phyloP scores from a whole-genome alignment of 2,113 vertebrate species.

The Eurystomus gularis region DNA sequence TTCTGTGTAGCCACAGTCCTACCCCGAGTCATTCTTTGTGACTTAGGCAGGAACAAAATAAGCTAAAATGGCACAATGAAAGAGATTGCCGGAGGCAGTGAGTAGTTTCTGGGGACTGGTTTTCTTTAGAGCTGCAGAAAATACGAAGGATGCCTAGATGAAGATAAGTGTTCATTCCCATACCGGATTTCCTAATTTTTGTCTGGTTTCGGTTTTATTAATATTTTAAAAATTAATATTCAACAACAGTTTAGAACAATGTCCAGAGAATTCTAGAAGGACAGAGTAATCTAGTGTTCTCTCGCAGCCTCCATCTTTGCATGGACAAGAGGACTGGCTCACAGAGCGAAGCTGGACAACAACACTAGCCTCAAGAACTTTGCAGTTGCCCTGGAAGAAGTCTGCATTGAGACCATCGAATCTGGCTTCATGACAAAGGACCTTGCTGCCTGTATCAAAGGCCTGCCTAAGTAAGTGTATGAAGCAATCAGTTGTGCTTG shows the following conservation, averaged over 20 bases:
- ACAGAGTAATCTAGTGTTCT: background rate
- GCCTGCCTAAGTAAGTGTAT: constrained; percentile 86
- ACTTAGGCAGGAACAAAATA: background rate
- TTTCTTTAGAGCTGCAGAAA: background rate
- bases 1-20: background rate
- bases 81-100: background rate
- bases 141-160: background rate
- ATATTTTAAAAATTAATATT: background rate
- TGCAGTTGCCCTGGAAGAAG: constrained; percentile 86
- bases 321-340: constrained; percentile 91
- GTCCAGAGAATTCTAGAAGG: background rate
- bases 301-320: constrained; percentile 95
- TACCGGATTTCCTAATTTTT: background rate
- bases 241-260: background rate
- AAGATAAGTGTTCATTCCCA: background rate
- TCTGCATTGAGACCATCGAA: constrained; percentile 95
- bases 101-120: background rate
- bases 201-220: background rate
- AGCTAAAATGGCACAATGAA: background rate
- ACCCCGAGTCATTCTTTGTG: background rate
- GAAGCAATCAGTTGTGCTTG: background rate
- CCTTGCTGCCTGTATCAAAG: constrained; percentile 95
- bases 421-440: constrained; percentile 98
- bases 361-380: constrained; percentile 86
- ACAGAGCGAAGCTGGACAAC: constrained; percentile 91